Evolutionary conservation across 1,140 invertebrate species (phyloP), one percentile per base, ranked within the genome.

Genomic region (Pseudomyrmex cubaensis): DNA sequence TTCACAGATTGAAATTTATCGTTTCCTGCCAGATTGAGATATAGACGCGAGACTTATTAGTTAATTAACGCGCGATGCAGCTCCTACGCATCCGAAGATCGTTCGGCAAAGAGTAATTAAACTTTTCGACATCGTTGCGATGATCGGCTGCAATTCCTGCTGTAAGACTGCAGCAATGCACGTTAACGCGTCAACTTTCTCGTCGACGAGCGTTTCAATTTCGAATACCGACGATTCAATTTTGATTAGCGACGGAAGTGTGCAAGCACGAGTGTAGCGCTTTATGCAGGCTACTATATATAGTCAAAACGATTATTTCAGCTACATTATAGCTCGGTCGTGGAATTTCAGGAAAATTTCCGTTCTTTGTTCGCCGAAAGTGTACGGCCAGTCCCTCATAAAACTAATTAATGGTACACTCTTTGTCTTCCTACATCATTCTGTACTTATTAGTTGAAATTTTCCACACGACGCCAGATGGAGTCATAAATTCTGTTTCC

Each of bases 41-140:
- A 35, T 13, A 25, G n/a, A 20, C 8, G 4, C 50, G 35, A 57
- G 20, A 70, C 13, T 57, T 77, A 77, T 59, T 54, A 25, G 64
- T 69, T 78, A 78, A 78, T 78, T 78, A 78, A 78, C 57, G 35
- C 57, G 13, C 12, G n/a, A 22, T 44, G 35, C n/a, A 12, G 8
- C n/a, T 20, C 25, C 25, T 62, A 66, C 48, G 50, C 50, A 25
- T 10, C 7, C 63, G 35, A 35, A 35, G 35, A 46, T 69, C 35
- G 2, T 46, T 54, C 20, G 63, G 13, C 20, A n/a, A 57, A 35
- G 5, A 7, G 57, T 63, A 75, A 75, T 75, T 78, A 59, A 76
- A 78, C 64, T 69, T 25, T 59, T 69, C 52, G 52, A 56, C 62
- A 75, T 56, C 48, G 63, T 63, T 61, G 17, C 62, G 63, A n/a